These are phyloP conservation scores for Yponomeuta cagnagella DNA, from an alignment of 2,888 invertebrate genomes.

Conservation along the genomic window DNA sequence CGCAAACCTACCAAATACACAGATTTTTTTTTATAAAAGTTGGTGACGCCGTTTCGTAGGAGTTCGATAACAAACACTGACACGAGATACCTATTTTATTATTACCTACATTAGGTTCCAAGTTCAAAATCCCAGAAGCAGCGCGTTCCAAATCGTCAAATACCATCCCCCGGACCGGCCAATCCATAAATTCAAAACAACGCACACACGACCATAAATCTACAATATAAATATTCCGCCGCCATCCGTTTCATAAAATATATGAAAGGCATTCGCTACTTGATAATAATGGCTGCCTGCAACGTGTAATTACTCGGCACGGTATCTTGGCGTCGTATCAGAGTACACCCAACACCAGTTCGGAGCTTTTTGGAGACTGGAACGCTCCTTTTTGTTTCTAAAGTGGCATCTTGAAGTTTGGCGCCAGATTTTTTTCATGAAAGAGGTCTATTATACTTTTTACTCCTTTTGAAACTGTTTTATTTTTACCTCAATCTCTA, in stretches of 20 bases:
- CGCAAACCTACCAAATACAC: too few relatives aligned
- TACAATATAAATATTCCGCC: constrained; percentile 69
- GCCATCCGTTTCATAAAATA: constrained; percentile 71
- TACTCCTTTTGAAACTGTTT: too few relatives aligned
- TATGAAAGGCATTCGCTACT: constrained; percentile 70
- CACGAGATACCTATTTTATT: too few relatives aligned
- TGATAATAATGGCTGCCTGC: constrained; percentile 70
- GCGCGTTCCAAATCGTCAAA: constrained; percentile 2
- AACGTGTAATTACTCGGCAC: constrained; percentile 63
- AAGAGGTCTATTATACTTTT: too few relatives aligned
- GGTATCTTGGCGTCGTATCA: constrained; percentile 55
- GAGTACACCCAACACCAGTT: constrained; percentile 39
- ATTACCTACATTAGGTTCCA: too few relatives aligned
- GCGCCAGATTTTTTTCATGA: not conserved
- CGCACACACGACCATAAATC: constrained; percentile 51
- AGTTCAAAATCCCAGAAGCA: too few relatives aligned
- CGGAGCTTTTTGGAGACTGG: constrained; percentile 49
- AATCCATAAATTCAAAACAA: constrained; percentile 36
- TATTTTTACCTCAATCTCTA: too few relatives aligned
- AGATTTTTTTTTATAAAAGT: too few relatives aligned
- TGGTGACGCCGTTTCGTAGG: too few relatives aligned
- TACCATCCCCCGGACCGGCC: constrained; percentile 22
- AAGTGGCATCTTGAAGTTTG: not conserved
- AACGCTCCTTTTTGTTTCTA: constrained; percentile 3
- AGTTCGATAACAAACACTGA: too few relatives aligned